Evolutionary conservation across 2,113 vertebrate genomes (phyloP), one percentile per base, ranked within the genome.

Genomic region (Montifringilla adamsi): DNA sequence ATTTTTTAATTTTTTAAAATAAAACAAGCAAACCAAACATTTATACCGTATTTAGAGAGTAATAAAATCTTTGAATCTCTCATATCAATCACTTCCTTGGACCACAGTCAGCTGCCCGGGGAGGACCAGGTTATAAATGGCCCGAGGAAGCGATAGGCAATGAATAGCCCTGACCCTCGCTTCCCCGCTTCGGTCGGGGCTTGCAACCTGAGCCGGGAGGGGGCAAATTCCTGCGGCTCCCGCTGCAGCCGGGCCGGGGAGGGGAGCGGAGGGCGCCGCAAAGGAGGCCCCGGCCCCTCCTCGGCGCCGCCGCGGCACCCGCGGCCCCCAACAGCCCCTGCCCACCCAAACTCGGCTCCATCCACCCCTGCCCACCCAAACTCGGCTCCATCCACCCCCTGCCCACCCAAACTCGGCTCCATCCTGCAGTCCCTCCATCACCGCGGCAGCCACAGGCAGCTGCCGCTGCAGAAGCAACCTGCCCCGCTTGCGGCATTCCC

Each of bases 171-270:
- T 97, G 96, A 97, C 97, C 96, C 94, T 69, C 76, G 87, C 93
- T 97, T 95, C 94, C 97, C 97, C 41, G 91, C 56, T 72, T 89
- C 87, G 96, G 95, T 93, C 96, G 97, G 94, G 94, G 95, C 89
- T 97, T 98, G 98, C 98, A 98, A 98, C 98, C 98, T 95, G 98
- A 98, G 96, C 97, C 94, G 93, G 96, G 18, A 94, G 92, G 96
- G 94, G 77, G 81, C 97, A 95, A 96, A 98, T 98, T 98, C 97
- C 97, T 97, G 91, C 92, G 74, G 97, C 44, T 67, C 11, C 78
- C n/a, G 62, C 78, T 15, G 19, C 62, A 35, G 72, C 79, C 47
- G 18, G 63, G 41, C 79, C 22, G 70, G 62, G 47, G 8, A 21
- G 53, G 62, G 62, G 37, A 44, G 87, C 53, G 6, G 14, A 21